phyloP scores from a whole-genome alignment of 2,888 invertebrate genomes.

The Tetropium fuscum region DNA sequence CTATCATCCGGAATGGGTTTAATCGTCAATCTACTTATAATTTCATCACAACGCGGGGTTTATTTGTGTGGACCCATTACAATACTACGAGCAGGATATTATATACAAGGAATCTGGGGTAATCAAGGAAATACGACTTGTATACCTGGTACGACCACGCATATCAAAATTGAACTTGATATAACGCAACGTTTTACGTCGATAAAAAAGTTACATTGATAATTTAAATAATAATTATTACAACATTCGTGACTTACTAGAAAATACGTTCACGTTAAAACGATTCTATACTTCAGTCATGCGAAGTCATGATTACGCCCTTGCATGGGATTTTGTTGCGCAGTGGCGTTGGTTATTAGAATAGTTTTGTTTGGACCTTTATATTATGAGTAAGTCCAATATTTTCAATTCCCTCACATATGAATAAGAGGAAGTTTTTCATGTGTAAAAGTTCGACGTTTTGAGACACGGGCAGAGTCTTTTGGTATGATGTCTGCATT shows the following conservation, averaged over 20 bases:
- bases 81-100: background rate
- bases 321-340: constrained; percentile 37
- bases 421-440: no score
- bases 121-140: constrained; percentile 16
- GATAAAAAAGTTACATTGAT: constrained; percentile 32
- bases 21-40: constrained; percentile 12
- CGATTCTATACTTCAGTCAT: constrained; percentile 31
- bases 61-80: constrained; percentile 10
- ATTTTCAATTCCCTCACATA: no score
- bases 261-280: constrained; percentile 39
- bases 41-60: background rate
- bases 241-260: constrained; percentile 39
- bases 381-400: no score
- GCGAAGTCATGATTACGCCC: constrained; percentile 47
- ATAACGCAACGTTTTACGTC: constrained; percentile 23
- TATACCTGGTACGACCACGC: constrained; percentile 25
- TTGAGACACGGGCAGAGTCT: no score
- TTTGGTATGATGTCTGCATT: no score
- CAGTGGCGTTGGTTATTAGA: constrained; percentile 12
- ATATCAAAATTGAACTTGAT: constrained; percentile 22
- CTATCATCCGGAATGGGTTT: background rate
- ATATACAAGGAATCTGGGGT: constrained; percentile 12
- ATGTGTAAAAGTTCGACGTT: no score
- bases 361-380: no score
- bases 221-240: constrained; percentile 41